Conservation (phyloP, 37 sponge, comb jelly and placozoan genomes). For the Beroe ovata region DNA sequence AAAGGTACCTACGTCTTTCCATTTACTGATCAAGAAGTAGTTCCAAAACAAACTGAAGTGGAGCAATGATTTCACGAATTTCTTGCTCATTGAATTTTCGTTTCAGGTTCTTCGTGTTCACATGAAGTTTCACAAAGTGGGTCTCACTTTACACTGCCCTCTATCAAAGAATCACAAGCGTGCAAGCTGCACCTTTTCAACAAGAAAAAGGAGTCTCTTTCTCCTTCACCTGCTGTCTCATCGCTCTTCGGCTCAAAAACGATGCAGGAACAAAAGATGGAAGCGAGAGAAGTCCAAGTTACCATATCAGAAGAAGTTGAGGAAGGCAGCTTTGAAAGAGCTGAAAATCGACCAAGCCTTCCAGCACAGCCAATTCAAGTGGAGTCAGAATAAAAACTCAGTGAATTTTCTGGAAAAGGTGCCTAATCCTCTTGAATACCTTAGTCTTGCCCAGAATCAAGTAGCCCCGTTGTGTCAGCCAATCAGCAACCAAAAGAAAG, state of each 20-base stretch:
- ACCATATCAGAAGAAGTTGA: background rate
- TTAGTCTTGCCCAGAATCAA: background rate
- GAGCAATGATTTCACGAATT: too few relatives aligned
- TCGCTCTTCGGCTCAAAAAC: background rate
- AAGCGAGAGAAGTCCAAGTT: background rate
- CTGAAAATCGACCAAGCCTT: background rate
- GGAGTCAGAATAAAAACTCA: background rate
- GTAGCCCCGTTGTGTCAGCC: background rate
- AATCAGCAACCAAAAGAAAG: background rate
- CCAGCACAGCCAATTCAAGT: background rate
- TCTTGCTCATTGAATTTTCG: too few relatives aligned
- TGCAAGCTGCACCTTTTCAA: background rate
- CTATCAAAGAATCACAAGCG: background rate
- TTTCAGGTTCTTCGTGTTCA: conserved; percentile 47
- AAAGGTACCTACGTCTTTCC: conserved; percentile 32
- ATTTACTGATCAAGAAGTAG: too few relatives aligned
- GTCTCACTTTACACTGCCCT: background rate
- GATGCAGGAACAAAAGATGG: background rate
- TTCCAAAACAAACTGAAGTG: too few relatives aligned
- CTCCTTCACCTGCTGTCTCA: conserved; percentile 4
- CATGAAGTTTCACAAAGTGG: conserved; percentile 40
- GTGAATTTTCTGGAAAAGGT: background rate
- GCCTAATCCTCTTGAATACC: background rate
- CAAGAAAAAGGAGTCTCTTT: background rate
- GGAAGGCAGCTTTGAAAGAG: background rate